Evolutionary conservation across 1,140 invertebrate species (phyloP).

Genomic region (Lepidurus couesii): DNA sequence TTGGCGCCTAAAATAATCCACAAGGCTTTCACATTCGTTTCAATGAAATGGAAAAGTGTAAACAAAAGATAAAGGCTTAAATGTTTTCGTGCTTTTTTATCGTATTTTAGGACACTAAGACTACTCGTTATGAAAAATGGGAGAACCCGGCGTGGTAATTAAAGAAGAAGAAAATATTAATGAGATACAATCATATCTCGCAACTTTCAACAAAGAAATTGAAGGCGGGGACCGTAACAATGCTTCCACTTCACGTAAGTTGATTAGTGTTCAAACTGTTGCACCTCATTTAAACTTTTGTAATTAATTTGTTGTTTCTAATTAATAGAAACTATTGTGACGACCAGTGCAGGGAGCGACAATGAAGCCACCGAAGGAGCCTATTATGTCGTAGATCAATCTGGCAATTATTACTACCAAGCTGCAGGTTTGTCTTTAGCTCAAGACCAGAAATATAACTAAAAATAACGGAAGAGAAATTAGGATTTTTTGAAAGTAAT

Average conservation of each 20-base stretch:
- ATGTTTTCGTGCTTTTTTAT: too few species aligned
- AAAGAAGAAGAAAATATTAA: constrained; percentile 52
- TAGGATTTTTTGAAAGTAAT: not conserved
- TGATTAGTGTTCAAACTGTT: not conserved
- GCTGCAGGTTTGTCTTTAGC: constrained; percentile 49
- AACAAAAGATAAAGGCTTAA: too few species aligned
- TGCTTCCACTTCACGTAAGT: constrained; percentile 41
- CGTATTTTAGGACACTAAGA: too few species aligned
- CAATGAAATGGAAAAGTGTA: too few species aligned
- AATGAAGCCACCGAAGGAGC: constrained; percentile 53
- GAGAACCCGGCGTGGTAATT: not conserved
- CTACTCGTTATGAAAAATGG: not conserved
- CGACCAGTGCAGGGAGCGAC: constrained; percentile 42
- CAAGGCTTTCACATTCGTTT: not conserved
- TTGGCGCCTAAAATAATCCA: not conserved
- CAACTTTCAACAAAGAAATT: constrained; percentile 79
- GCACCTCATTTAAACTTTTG: not conserved
- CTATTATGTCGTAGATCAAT: constrained; percentile 65
- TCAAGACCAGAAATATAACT: too few species aligned
- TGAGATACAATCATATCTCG: constrained; percentile 75
- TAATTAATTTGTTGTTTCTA: constrained; percentile 28
- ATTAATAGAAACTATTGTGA: constrained; percentile 36
- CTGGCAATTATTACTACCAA: constrained; percentile 71
- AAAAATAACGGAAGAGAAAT: not conserved
- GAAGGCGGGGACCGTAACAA: constrained; percentile 52